Evolutionary conservation across 2,113 vertebrate species (phyloP).

Genomic region (Sinocyclocheilus anshuiensis): DNA sequence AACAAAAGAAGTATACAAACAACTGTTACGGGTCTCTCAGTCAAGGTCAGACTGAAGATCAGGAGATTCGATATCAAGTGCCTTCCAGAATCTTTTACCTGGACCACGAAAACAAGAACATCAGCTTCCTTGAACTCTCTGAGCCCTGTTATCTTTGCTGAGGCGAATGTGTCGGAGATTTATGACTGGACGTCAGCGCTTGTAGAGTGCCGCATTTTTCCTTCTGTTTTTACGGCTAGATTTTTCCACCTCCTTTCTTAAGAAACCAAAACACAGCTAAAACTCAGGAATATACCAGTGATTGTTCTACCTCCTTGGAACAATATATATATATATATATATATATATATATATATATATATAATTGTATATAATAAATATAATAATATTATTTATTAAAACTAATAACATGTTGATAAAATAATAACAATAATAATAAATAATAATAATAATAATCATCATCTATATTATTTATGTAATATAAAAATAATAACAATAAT

Average conservation of each 20-base stretch:
- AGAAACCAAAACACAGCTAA: background rate
- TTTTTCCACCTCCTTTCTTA: background rate
- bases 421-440: no score
- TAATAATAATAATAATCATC: no score
- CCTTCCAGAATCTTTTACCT: background rate
- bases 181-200: conserved; percentile 23
- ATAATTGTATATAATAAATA: no score
- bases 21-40: background rate
- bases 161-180: conserved; percentile 9
- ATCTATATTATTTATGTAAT: no score
- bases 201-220: background rate
- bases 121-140: conserved; percentile 2
- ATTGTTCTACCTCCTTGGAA: background rate
- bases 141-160: background rate
- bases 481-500: no score
- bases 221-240: background rate
- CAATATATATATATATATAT: no score
- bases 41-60: conserved; percentile 2
- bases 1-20: background rate
- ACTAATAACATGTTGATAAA: no score
- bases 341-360: no score
- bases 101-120: background rate
- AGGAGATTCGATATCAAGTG: background rate
- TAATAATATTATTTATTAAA: no score
- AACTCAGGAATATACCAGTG: background rate